phyloP scores from a whole-genome alignment of 2,888 invertebrate genomes.

The Vesta saturnalis region DNA sequence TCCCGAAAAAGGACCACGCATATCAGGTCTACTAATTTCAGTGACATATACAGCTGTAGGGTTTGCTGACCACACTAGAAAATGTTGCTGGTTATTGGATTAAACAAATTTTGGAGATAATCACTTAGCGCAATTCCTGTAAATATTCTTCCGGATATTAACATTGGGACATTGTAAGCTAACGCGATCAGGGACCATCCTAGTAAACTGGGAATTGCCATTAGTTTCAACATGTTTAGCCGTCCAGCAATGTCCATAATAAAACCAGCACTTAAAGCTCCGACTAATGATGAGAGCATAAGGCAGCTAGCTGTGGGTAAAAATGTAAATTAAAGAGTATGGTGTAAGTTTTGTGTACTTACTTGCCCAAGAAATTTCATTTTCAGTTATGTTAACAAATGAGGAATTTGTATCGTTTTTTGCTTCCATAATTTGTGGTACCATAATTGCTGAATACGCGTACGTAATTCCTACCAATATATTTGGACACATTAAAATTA shows the following conservation, averaged over 20 bases:
- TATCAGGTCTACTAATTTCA: constrained; percentile 67
- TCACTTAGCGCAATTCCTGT: constrained; percentile 65
- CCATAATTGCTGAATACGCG: constrained; percentile 67
- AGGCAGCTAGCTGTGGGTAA: constrained; percentile 63
- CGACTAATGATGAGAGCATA: constrained; percentile 59
- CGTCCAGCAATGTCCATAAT: constrained; percentile 66
- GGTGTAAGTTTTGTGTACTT: constrained; percentile 38
- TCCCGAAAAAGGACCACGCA: constrained; percentile 68
- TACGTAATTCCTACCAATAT: constrained; percentile 63
- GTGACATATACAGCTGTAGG: constrained; percentile 71
- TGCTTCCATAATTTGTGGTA: constrained; percentile 62
- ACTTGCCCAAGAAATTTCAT: constrained; percentile 67
- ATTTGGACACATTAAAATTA: not conserved
- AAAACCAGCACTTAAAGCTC: constrained; percentile 65
- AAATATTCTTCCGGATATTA: constrained; percentile 64
- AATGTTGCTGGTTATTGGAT: constrained; percentile 15
- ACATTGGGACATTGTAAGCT: constrained; percentile 62
- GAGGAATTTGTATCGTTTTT: constrained; percentile 50
- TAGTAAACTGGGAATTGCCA: constrained; percentile 63
- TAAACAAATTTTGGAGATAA: not conserved
- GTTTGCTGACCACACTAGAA: constrained; percentile 65
- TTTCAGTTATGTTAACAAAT: constrained; percentile 50
- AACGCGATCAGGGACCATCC: constrained; percentile 67
- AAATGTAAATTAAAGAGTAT: not conserved
- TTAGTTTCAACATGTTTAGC: constrained; percentile 65